Evolutionary conservation across 2,113 vertebrate species (phyloP).

Genomic region (Orientallactaga bullata): DNA sequence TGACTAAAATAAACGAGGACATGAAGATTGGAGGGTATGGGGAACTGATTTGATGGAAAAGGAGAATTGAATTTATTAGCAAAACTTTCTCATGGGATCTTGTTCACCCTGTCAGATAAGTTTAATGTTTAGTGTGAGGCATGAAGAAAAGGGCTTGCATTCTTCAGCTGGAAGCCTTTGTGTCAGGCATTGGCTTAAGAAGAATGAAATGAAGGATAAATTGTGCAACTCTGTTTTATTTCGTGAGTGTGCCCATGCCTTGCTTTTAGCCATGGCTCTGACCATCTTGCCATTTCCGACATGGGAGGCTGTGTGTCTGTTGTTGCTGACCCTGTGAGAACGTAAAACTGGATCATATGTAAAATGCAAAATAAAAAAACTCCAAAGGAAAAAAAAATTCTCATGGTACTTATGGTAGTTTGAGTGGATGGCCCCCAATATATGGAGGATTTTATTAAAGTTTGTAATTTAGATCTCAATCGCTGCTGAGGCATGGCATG

Average conservation of each 20-base stretch:
- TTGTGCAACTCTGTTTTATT: slow-evolving; percentile 87
- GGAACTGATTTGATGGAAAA: neutral
- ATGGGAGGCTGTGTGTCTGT: slow-evolving; percentile 85
- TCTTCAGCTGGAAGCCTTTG: slow-evolving; percentile 81
- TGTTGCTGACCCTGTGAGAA: slow-evolving; percentile 89
- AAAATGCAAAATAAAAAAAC: slow-evolving; percentile 85
- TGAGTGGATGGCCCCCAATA: too few relatives aligned
- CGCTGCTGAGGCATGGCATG: too few relatives aligned
- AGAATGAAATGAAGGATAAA: slow-evolving; percentile 76
- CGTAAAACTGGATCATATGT: slow-evolving; percentile 92
- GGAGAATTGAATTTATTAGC: neutral
- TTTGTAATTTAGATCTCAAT: too few relatives aligned
- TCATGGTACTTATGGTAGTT: too few relatives aligned
- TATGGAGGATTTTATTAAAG: too few relatives aligned
- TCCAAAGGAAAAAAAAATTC: slow-evolving; percentile 36
- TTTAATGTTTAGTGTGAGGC: slow-evolving; percentile 89
- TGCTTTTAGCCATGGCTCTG: slow-evolving; percentile 82
- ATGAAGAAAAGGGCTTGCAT: slow-evolving; percentile 83
- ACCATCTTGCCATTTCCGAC: slow-evolving; percentile 84
- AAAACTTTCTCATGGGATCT: neutral
- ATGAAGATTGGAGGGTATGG: neutral
- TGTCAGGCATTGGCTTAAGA: slow-evolving; percentile 82
- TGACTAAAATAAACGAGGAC: neutral
- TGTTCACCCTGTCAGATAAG: slow-evolving; percentile 87
- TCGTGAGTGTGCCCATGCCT: slow-evolving; percentile 84